These are phyloP conservation scores for Lynx canadensis DNA, from an alignment of 2,113 vertebrate genomes.

Conservation along the genomic window DNA sequence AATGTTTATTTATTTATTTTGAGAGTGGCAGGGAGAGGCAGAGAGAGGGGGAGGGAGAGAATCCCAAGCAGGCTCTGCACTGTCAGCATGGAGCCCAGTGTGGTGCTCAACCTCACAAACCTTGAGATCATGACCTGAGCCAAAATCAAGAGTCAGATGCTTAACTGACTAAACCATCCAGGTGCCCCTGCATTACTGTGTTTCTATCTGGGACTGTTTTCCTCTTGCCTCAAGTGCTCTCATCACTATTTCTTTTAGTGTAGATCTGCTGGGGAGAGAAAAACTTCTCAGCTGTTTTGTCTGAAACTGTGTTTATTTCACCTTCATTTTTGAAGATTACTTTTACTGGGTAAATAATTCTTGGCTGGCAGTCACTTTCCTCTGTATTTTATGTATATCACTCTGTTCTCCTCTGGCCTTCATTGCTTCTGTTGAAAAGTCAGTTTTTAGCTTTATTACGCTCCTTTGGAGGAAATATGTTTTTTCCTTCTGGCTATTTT, in stretches of 20 bases:
- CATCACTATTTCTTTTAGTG: neutral
- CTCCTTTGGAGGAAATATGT: neutral
- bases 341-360: conserved; percentile 35
- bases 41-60: too few species aligned
- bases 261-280: neutral
- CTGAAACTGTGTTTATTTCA: conserved; percentile 7
- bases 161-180: too few species aligned
- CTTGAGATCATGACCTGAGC: too few species aligned
- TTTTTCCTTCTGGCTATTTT: neutral
- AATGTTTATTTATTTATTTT: too few species aligned
- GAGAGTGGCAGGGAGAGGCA: too few species aligned
- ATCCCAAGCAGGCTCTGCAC: too few species aligned
- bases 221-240: neutral
- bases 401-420: neutral
- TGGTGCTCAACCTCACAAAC: too few species aligned
- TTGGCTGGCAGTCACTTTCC: neutral
- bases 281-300: neutral
- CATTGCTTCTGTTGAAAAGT: neutral
- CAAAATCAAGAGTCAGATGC: too few species aligned
- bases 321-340: neutral
- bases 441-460: neutral
- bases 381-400: neutral
- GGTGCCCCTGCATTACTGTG: neutral
- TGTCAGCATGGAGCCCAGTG: too few species aligned
- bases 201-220: neutral